phyloP scores from a whole-genome alignment of 1,140 invertebrate species.

The Linepithema humile region DNA sequence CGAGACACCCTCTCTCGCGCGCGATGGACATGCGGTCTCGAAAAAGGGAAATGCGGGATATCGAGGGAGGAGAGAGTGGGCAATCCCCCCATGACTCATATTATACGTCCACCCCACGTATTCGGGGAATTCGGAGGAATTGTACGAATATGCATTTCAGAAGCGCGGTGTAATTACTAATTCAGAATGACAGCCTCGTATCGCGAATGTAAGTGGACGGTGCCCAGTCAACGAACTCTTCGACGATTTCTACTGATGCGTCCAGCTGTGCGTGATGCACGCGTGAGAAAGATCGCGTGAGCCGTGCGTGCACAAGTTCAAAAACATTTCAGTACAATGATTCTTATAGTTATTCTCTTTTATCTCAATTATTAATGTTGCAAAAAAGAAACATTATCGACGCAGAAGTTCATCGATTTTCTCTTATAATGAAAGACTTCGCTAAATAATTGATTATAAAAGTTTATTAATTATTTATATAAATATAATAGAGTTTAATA shows the following conservation, averaged over 20 bases:
- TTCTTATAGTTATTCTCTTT: conserved; percentile 2
- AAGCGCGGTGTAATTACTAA: conserved; percentile 66
- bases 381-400: background rate
- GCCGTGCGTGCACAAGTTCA: conserved; percentile 24
- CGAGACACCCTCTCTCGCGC: conserved; percentile 72
- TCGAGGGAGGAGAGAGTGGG: too few species aligned
- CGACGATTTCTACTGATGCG: conserved; percentile 34
- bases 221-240: conserved; percentile 57
- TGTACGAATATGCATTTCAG: conserved; percentile 73
- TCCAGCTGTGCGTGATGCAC: background rate
- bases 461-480: background rate
- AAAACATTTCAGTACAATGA: conserved; percentile 31
- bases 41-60: conserved; percentile 76
- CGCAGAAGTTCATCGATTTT: background rate
- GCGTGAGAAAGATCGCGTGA: conserved; percentile 27
- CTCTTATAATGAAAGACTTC: background rate
- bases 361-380: background rate
- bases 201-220: conserved; percentile 47
- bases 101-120: conserved; percentile 70
- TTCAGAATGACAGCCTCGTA: conserved; percentile 63
- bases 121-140: conserved; percentile 79
- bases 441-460: background rate
- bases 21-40: conserved; percentile 72
- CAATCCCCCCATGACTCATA: conserved; percentile 81
- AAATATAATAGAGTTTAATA: too few species aligned